phyloP scores from a whole-genome alignment of 2,888 invertebrate genomes.

The Drosophila prostipennis region DNA sequence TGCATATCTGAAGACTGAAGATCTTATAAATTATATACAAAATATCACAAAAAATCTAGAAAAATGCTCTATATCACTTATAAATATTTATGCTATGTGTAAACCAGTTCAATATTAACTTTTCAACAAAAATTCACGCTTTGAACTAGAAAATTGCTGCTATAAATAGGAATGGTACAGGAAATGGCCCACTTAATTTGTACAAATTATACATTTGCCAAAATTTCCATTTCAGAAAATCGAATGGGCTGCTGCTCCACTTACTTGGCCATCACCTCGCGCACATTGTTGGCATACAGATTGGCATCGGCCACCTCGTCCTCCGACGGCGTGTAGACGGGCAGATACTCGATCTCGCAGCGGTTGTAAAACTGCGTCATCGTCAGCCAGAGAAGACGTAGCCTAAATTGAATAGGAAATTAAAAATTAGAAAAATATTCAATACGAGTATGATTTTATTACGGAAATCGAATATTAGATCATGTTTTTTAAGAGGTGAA shows the following conservation, averaged over 20 bases:
- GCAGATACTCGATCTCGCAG: constrained; percentile 96
- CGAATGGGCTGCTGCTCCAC: constrained; percentile 67
- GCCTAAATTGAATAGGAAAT: constrained; percentile 85
- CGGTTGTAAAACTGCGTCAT: constrained; percentile 94
- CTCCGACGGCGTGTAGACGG: constrained; percentile 94
- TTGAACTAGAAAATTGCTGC: not conserved
- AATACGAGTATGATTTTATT: not conserved
- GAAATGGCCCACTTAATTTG: not conserved
- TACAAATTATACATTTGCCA: not conserved
- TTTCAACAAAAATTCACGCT: not conserved
- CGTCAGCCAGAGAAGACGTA: constrained; percentile 94
- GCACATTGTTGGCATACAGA: constrained; percentile 94
- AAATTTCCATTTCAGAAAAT: constrained; percentile 1
- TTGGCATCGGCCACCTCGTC: constrained; percentile 94
- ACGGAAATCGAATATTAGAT: not conserved
- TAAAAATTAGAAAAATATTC: not conserved
- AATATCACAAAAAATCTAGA: no score
- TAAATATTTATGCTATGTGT: no score
- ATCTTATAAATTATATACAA: no score
- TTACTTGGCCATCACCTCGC: constrained; percentile 96
- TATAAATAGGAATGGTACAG: not conserved
- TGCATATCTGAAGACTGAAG: not conserved
- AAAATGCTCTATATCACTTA: no score
- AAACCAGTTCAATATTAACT: not conserved
- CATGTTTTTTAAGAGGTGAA: no score